These are phyloP conservation scores for Diplolepis rosae DNA, from an alignment of 2,888 invertebrate species.

Conservation along the genomic window DNA sequence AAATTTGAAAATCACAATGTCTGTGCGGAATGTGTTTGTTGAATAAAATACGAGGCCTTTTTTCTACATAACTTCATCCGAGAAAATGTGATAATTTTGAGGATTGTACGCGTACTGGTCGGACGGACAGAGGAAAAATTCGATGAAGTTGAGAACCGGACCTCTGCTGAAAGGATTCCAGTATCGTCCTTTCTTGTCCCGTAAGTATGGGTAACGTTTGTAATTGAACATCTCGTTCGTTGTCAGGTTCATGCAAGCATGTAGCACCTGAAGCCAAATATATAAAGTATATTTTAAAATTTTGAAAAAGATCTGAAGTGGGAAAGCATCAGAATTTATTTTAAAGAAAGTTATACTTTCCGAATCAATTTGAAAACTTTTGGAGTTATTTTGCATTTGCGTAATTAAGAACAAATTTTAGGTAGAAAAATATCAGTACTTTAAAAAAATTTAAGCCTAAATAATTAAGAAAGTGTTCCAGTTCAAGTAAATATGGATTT, in stretches of 20 bases:
- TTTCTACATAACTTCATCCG: constrained; percentile 76
- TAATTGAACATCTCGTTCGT: constrained; percentile 97
- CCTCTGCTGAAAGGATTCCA: constrained; percentile 95
- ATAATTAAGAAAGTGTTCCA: too few species aligned
- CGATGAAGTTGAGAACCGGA: constrained; percentile 88
- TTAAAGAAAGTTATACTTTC: too few species aligned
- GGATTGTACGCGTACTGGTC: constrained; percentile 85
- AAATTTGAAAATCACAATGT: background rate
- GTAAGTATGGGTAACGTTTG: constrained; percentile 90
- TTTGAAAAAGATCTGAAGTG: too few species aligned
- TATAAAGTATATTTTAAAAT: too few species aligned
- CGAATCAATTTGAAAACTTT: too few species aligned
- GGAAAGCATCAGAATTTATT: constrained; percentile 43
- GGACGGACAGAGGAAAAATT: constrained; percentile 91
- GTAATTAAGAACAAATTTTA: background rate
- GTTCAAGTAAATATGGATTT: too few species aligned
- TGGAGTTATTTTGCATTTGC: too few species aligned
- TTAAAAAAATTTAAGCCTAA: too few species aligned
- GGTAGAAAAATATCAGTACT: background rate
- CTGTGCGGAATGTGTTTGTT: constrained; percentile 5
- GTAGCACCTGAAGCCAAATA: constrained; percentile 85
- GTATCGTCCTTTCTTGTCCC: constrained; percentile 91
- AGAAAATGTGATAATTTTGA: constrained; percentile 77
- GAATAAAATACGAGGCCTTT: background rate
- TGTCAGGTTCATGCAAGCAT: constrained; percentile 94